A percentile compares a stretch with the other conserved stretches of the same genome.
phyloP scores from a whole-genome alignment of 37 sponge, comb jelly and placozoan species.

The Aplysina aerophoba region DNA sequence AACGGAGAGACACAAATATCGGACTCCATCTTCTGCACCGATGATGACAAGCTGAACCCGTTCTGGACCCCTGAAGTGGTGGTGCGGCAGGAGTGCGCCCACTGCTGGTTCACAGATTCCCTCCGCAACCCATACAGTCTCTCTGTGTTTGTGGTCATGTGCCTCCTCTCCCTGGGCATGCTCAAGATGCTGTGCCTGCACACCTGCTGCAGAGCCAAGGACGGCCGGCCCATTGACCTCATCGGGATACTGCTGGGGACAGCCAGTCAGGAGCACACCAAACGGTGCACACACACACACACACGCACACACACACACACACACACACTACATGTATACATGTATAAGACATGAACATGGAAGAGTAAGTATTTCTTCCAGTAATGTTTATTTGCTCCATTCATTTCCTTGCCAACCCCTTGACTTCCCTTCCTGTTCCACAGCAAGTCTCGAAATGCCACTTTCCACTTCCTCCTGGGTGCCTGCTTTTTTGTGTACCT shows the following conservation, averaged over 20 bases:
- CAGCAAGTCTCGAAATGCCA: conserved; percentile 68
- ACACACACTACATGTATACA: not conserved
- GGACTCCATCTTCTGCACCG: conserved; percentile 18
- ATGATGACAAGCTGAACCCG: conserved; percentile 39
- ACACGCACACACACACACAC: not conserved
- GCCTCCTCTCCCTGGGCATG: conserved; percentile 75
- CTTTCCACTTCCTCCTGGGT: conserved; percentile 79
- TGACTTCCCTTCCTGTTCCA: not conserved
- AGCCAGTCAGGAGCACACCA: conserved; percentile 58
- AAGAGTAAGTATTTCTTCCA: not conserved
- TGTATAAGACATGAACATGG: not conserved
- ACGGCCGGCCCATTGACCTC: conserved; percentile 75
- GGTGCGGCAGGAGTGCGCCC: conserved; percentile 48
- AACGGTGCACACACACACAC: conserved; percentile 35
- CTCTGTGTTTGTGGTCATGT: conserved; percentile 36
- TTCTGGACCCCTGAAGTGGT: conserved; percentile 50
- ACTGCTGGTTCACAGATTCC: conserved; percentile 80
- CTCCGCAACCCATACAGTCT: conserved; percentile 58
- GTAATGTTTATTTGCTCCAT: not conserved
- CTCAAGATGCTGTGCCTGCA: conserved; percentile 69
- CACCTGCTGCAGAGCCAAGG: conserved; percentile 63
- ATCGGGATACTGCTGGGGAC: conserved; percentile 75
- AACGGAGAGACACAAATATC: conserved; percentile 13
- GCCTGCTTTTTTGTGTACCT: conserved; percentile 83
- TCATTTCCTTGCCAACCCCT: not conserved